These are phyloP conservation scores for Nanger granti DNA, from an alignment of 2,113 vertebrate genomes.

Conservation along the genomic window DNA sequence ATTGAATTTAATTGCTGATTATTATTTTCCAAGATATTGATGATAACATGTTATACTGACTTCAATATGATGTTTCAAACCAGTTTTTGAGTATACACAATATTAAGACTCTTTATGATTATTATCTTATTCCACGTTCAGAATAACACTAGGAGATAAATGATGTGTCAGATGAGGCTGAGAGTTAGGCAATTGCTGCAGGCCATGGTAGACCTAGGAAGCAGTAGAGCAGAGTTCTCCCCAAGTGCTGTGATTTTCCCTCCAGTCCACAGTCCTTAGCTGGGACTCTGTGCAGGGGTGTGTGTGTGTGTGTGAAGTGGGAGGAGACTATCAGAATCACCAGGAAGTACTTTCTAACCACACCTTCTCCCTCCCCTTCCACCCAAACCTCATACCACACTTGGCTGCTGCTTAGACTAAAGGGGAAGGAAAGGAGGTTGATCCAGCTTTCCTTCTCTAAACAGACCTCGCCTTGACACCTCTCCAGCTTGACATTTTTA, in stretches of 20 bases:
- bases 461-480: neutral
- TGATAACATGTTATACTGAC: neutral
- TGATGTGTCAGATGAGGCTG: neutral
- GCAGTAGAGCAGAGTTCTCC: neutral
- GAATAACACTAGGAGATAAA: neutral
- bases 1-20: neutral
- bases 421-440: neutral
- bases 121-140: neutral
- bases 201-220: neutral
- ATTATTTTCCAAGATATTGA: constrained; percentile 5
- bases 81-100: neutral
- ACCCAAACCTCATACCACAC: neutral
- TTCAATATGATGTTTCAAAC: neutral
- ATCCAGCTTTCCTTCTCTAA: neutral
- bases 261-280: neutral
- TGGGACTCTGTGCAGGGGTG: neutral
- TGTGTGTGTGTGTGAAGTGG: neutral
- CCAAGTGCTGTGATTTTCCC: neutral
- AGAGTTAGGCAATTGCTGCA: neutral
- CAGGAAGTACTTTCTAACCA: neutral
- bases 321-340: neutral
- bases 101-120: neutral
- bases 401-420: neutral
- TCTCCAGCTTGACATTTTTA: neutral
- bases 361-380: neutral